phyloP scores from a whole-genome alignment of 2,888 invertebrate species.

The Oscheius sp. region DNA sequence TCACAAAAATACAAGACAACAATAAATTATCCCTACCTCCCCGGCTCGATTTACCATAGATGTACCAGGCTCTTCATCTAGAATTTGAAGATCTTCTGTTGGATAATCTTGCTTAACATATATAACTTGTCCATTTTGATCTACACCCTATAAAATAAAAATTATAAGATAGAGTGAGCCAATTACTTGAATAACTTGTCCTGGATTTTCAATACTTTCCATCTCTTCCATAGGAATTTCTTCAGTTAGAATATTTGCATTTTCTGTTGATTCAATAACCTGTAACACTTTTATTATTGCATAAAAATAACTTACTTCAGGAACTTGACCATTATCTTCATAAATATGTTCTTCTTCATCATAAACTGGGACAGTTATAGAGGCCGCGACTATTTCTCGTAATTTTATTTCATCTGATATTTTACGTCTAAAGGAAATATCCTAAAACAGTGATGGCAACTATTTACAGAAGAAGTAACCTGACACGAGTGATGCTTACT shows the following conservation, averaged over 20 bases:
- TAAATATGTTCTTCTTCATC: constrained; percentile 33
- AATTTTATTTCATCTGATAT: constrained; percentile 54
- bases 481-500: constrained; percentile 34
- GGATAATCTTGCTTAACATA: constrained; percentile 3
- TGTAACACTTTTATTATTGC: not conserved
- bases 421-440: constrained; percentile 55
- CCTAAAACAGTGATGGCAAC: constrained; percentile 28
- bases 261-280: not conserved
- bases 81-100: not conserved
- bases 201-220: constrained; percentile 14
- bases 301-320: not conserved
- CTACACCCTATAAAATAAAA: not conserved
- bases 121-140: not conserved
- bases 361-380: constrained; percentile 52
- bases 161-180: not conserved
- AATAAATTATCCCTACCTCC: not conserved
- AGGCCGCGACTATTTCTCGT: constrained; percentile 55
- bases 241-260: not conserved
- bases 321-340: constrained; percentile 4
- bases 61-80: not conserved
- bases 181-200: not conserved
- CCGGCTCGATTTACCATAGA: not conserved
- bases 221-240: constrained; percentile 24
- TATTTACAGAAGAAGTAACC: not conserved
- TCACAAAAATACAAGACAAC: not conserved